Evolutionary conservation across 2,888 invertebrate genomes (phyloP), one percentile per base, ranked within the genome.

Genomic region (Chymomyza caudatula): DNA sequence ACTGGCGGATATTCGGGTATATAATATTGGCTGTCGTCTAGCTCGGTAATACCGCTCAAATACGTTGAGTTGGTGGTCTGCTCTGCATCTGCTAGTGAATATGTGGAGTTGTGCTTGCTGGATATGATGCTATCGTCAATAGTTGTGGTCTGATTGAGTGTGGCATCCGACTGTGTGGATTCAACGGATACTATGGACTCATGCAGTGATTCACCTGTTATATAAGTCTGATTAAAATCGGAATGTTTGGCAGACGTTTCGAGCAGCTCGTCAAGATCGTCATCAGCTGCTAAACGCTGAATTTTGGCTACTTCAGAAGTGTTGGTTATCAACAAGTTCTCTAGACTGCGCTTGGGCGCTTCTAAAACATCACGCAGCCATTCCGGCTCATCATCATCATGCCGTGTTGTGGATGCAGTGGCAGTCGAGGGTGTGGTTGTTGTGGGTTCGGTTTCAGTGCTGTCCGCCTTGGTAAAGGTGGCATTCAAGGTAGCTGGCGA

Each of bases 1-100:
- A 92, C 92, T 63, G 95, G 94, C 68, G 94, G 93, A 89, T 93
- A 95, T 71, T 92, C 90, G 2, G 90, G 90, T 73, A 90, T 90
- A 65, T 90, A 90, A 69, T 82, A 90, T 73, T 90, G 90, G n/a
- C 88, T 90, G 23, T 90, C 91, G 75, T 90, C 90, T 63, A 89
- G 80, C 63, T 90, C 89, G 17, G 76, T 76, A 1, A 78, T 76
- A 43, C 79, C 81, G 58, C 87, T 88, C 2, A 78, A 23, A 13
- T 86, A 73, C 0, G 88, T 88, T 49, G 87, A 89, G 59, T 83
- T 88, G 15, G 87, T 77, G 55, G 86, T 76, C 66, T 89, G 89
- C 61, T 92, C 92, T 23, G 89, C 89, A 63, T 91, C 91, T n/a
- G 90, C 90, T 65, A 90, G 71, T 1, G 90, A 90, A 67, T 89